Percentiles rank a stretch among this genome's conserved stretches.
These are phyloP conservation scores for Yponomeuta malinellus DNA, from an alignment of 2,888 invertebrate species.

Conservation along the genomic window DNA sequence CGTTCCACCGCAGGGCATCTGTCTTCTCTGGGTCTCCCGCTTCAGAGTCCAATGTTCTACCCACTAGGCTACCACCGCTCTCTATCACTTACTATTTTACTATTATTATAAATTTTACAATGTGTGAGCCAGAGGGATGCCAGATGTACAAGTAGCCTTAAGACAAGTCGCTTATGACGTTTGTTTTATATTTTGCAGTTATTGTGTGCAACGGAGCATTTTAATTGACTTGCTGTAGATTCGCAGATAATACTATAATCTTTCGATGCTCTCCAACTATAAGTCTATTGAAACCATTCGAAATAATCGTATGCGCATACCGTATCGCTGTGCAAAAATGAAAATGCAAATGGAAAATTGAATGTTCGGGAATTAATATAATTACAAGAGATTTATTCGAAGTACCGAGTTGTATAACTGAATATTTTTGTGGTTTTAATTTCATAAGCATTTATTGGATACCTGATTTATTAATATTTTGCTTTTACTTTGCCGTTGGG, in stretches of 20 bases:
- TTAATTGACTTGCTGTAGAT: too few species aligned
- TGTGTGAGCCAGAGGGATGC: too few species aligned
- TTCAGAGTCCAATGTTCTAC: too few species aligned
- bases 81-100: too few species aligned
- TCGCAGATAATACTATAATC: background rate
- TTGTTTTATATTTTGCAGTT: too few species aligned
- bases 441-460: background rate
- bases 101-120: too few species aligned
- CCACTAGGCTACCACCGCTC: too few species aligned
- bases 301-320: conserved; percentile 1
- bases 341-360: conserved; percentile 14
- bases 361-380: conserved; percentile 3
- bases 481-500: background rate
- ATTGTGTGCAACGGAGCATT: too few species aligned
- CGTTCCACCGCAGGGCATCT: too few species aligned
- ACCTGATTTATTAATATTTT: conserved; percentile 2
- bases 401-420: background rate
- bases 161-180: too few species aligned
- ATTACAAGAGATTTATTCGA: conserved; percentile 6
- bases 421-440: conserved; percentile 3
- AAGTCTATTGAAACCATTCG: background rate
- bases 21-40: too few species aligned
- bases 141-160: too few species aligned
- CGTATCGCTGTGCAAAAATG: background rate
- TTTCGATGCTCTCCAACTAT: background rate